Percentiles rank a stretch among this genome's conserved stretches.
These are phyloP conservation scores for Mesocricetus auratus DNA, from an alignment of 2,113 vertebrate genomes.

Conservation along the genomic window DNA sequence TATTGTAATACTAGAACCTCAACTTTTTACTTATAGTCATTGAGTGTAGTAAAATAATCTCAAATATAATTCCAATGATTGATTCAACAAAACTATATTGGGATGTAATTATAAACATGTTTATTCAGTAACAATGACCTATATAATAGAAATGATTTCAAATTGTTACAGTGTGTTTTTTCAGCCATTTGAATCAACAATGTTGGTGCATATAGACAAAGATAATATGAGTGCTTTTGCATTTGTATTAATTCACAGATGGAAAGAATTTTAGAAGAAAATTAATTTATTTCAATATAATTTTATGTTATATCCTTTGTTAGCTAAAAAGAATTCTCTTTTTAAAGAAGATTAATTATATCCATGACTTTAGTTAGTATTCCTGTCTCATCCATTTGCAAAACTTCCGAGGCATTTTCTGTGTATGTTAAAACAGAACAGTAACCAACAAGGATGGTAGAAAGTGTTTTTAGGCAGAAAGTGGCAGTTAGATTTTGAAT, in stretches of 20 bases:
- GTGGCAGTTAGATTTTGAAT: background rate
- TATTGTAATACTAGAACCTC: too few relatives aligned
- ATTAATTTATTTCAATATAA: conserved; percentile 51
- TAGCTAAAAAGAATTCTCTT: conserved; percentile 13
- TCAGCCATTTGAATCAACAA: conserved; percentile 16
- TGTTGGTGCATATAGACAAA: background rate
- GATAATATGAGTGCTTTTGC: conserved; percentile 16
- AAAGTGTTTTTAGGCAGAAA: background rate
- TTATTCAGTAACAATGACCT: too few relatives aligned
- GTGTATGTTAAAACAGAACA: background rate
- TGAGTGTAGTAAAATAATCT: too few relatives aligned
- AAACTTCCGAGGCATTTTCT: background rate
- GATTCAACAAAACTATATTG: too few relatives aligned
- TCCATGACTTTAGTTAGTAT: background rate
- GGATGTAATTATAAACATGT: too few relatives aligned
- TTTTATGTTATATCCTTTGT: background rate
- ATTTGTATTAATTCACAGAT: conserved; percentile 59
- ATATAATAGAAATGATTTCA: background rate
- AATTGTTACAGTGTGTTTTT: background rate
- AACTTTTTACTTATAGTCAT: too few relatives aligned
- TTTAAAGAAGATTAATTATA: background rate
- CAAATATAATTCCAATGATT: too few relatives aligned
- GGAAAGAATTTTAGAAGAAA: conserved; percentile 1
- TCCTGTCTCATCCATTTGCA: background rate
- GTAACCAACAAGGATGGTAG: background rate